A percentile compares a stretch with the other conserved stretches of the same genome.
Conservation (phyloP, 2,888 invertebrate genomes). For the Hermaeophaga mercurialis region DNA sequence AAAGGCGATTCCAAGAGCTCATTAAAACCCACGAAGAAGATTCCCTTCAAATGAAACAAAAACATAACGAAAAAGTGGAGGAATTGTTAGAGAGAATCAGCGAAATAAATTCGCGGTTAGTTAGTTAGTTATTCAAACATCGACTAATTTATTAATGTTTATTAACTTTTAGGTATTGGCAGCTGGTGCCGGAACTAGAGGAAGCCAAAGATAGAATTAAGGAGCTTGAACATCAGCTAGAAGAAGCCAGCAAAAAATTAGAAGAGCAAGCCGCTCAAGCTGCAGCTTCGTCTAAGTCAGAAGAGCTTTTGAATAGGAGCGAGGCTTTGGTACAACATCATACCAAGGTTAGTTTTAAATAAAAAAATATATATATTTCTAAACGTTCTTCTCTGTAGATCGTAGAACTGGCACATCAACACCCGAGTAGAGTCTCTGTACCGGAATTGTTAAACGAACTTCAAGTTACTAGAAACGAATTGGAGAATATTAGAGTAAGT, state of each 20-base stretch:
- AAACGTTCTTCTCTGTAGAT: conserved; percentile 45
- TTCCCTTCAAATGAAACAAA: conserved; percentile 76
- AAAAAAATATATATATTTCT: too few species aligned
- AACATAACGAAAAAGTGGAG: conserved; percentile 80
- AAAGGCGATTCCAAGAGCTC: conserved; percentile 76
- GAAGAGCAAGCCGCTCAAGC: conserved; percentile 65
- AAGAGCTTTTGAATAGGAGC: conserved; percentile 3
- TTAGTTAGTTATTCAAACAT: neutral
- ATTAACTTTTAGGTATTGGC: conserved; percentile 66
- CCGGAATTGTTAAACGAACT: conserved; percentile 82
- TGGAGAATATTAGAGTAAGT: conserved; percentile 83
- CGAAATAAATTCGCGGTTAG: conserved; percentile 74
- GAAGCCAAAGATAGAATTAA: conserved; percentile 72
- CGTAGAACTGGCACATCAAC: conserved; percentile 63
- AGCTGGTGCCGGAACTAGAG: conserved; percentile 75
- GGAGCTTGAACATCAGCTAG: conserved; percentile 73
- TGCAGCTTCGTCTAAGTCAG: conserved; percentile 5
- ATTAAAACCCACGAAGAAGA: conserved; percentile 68
- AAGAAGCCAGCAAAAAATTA: conserved; percentile 70
- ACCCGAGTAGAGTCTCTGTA: conserved; percentile 74
- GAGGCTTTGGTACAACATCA: conserved; percentile 18
- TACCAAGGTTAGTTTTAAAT: conserved; percentile 6
- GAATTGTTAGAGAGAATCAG: conserved; percentile 72
- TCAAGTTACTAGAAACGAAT: conserved; percentile 82
- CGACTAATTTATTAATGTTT: too few species aligned